Evolutionary conservation across 1,140 invertebrate species (phyloP), one percentile per base, ranked within the genome.

Genomic region (Meloidogyne exigua): DNA sequence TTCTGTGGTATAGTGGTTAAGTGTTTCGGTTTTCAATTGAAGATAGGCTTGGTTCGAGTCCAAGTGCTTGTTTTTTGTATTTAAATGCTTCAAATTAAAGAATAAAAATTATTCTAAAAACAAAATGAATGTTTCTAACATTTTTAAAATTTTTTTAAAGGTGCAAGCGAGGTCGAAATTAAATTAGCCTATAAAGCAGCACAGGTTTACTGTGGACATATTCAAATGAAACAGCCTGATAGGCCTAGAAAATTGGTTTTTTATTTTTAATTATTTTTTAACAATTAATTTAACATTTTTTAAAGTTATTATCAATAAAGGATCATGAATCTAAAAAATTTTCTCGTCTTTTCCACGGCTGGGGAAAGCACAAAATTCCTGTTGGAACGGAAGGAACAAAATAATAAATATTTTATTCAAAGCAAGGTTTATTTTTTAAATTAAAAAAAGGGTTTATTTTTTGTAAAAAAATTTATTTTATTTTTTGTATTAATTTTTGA

Each of bases 151-250:
- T 57, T 57, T n/a, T n/a, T 57, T n/a, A 71, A 92, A 93, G 82
- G 96, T 94, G 64, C 82, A 83, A 96, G 94, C 76, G 96, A 99
- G 90, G 95, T 99, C 10, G 96, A 99, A 90, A 95, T 98, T 67
- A 99, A 99, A 90, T 89, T 99, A 26, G 95, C 95, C 0, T 97
- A 95, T 85, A 98, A 99, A 89, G 97, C 95, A 83, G 96, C 95
- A 74, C 95, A 98, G 93, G 95, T 98, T 7, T 99, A 99, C 87
- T 95, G 98, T 81, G 95, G 98, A 89, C 95, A 98, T 89, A 90
- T 98, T 89, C 90, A 95, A 82, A 93, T 93, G 4, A 96, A 98
- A 88, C 95, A 98, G 88, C 93, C 95, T 3, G 94, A 96, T 25
- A 90, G 89, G 76, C 93, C 93, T 1, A 89, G 96, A 76, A 98